phyloP scores from a whole-genome alignment of 2,797 vertebrate species.

The Poeciliopsis turneri region DNA sequence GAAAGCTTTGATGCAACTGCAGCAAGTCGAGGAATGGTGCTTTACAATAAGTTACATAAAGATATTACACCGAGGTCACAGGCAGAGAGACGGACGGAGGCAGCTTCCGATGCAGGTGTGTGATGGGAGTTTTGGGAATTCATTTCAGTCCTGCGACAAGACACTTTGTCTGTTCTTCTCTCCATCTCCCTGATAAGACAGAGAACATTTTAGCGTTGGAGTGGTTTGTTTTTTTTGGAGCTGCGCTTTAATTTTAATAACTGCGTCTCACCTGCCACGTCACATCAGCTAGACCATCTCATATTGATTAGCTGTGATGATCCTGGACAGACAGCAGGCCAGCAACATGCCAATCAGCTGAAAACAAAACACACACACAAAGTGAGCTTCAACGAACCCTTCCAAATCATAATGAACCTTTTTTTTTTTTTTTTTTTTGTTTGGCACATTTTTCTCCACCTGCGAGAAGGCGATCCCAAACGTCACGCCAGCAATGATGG shows the following conservation, averaged over 20 bases:
- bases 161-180: constrained; percentile 57
- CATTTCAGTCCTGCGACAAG: constrained; percentile 45
- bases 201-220: not conserved
- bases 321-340: constrained; percentile 98
- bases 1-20: constrained; percentile 64
- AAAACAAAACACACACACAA: constrained; percentile 17
- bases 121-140: constrained; percentile 54
- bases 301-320: constrained; percentile 99
- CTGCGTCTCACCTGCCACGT: constrained; percentile 59
- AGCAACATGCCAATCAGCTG: constrained; percentile 98
- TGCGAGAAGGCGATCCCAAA: constrained; percentile 96
- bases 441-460: constrained; percentile 55
- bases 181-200: constrained; percentile 62
- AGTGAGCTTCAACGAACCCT: not conserved
- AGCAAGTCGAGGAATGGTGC: constrained; percentile 75
- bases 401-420: not conserved
- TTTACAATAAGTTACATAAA: constrained; percentile 78
- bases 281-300: constrained; percentile 95
- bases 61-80: constrained; percentile 68
- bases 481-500: constrained; percentile 94
- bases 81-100: constrained; percentile 68
- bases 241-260: not conserved
- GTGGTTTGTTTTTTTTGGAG: not conserved
- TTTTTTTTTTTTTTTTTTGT: not conserved
- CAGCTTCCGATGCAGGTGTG: constrained; percentile 46